Base-by-base conservation (phyloP, 2,888 invertebrate genomes). In the Arctia plantaginis region DNA sequence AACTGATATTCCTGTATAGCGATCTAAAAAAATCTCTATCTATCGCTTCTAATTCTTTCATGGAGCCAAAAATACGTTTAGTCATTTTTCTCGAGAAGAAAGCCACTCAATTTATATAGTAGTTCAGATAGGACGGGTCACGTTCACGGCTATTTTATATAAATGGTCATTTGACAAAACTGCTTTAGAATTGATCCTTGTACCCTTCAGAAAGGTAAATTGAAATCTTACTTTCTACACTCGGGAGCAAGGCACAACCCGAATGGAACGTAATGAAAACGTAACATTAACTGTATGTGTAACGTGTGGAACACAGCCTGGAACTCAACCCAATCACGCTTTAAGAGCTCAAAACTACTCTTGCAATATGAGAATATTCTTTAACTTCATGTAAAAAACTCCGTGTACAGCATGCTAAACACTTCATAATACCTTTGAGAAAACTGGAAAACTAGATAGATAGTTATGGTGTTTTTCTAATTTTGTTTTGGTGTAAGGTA, bases 101-200 rank as follows among this genome's bases (percentile, higher is more conserved):
- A 69, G 72, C 73, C 75, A 66, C 74, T 30, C 13, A 47, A 73
- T 79, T 77, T 73, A 81, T 83, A 81, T 83, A 80, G 76, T 76
- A 76, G 76, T 77, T 81, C 70, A 75, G 71, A 79, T 78, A 64
- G 72, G 80, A 39, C 41, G 47, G 70, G 83, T 83, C 83, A 83
- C 83, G 85, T 83, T 20, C 64, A 41, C 72, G 64, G 69, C 66
- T 73, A 62, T 72, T 72, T 76, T 72, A 66, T 75, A 71, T 64
- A 33, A 73, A 67, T 39, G 20, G 70, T 70, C 39, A 51, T 65
- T 69, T 69, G 74, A n/a, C 44, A 70, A 33, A 27, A 59, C 59
- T 59, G 66, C 35, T 69, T 66, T 65, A 65, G 47, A 13, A 35
- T 47, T 23, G 65, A 73, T 65, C 69, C 69, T 69, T 69, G 41